Evolutionary conservation across 2,797 vertebrate genomes (phyloP).

Genomic region (Pangasius sanitwongsei): DNA sequence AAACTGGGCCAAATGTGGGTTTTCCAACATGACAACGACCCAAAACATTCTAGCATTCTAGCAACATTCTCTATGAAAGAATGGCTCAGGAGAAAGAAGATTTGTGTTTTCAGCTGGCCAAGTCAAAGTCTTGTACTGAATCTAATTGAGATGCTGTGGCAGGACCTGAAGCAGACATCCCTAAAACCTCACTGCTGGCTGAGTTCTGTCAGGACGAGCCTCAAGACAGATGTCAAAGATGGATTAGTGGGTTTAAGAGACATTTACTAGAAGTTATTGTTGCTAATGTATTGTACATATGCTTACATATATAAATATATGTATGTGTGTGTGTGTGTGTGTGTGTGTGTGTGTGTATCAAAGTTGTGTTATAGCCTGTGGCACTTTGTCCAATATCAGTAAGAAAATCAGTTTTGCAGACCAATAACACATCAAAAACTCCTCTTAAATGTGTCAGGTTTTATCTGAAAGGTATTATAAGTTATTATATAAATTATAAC

Average conservation of each 20-base stretch:
- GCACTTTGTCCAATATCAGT: too few species aligned
- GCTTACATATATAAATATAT: too few species aligned
- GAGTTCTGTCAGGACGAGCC: background rate
- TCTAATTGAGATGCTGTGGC: background rate
- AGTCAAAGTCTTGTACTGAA: background rate
- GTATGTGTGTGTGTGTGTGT: too few species aligned
- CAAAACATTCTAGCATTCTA: background rate
- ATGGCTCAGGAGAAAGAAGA: background rate
- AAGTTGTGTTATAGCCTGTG: too few species aligned
- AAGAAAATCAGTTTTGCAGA: too few species aligned
- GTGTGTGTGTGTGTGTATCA: too few species aligned
- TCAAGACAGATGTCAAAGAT: background rate
- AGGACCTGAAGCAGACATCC: background rate
- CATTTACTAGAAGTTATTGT: background rate
- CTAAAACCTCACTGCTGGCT: background rate
- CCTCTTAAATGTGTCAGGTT: too few species aligned
- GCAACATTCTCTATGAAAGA: background rate
- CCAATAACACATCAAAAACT: too few species aligned
- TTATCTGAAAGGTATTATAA: too few species aligned
- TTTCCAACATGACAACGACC: background rate
- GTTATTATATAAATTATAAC: too few species aligned
- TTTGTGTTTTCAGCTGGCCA: background rate
- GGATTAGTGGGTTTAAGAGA: background rate
- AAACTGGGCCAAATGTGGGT: background rate
- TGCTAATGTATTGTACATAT: too few species aligned